These are phyloP conservation scores for Crotophaga sulcirostris DNA, from an alignment of 2,113 vertebrate species.

Conservation along the genomic window DNA sequence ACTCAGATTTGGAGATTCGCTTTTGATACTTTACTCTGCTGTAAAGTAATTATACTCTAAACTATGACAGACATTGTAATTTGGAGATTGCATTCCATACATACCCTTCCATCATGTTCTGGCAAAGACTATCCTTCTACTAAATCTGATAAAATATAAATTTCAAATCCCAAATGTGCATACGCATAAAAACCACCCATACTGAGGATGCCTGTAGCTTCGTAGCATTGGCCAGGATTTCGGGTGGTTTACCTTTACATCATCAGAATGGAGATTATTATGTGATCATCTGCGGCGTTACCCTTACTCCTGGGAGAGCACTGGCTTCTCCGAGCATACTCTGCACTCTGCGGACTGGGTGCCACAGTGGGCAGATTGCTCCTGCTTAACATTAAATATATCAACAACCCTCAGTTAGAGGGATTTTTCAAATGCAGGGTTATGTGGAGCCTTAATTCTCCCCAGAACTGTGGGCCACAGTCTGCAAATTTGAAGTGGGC, in stretches of 20 bases:
- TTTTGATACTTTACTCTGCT: neutral
- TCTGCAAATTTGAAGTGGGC: neutral
- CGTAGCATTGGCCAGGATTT: accelerated
- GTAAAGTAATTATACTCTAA: neutral
- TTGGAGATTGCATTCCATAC: conserved; percentile 18
- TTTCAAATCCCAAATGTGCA: neutral
- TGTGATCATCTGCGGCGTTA: neutral
- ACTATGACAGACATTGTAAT: neutral
- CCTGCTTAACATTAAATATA: neutral
- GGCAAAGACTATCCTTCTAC: neutral
- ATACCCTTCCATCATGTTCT: neutral
- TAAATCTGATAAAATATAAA: neutral
- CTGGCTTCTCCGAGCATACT: accelerated
- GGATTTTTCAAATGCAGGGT: neutral
- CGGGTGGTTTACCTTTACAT: neutral
- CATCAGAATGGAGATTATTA: neutral
- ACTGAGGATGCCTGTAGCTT: neutral
- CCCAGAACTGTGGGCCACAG: neutral
- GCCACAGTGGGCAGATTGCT: neutral
- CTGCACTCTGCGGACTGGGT: neutral
- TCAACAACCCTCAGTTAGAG: neutral
- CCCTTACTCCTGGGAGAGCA: neutral
- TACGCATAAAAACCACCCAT: neutral
- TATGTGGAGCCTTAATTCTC: neutral
- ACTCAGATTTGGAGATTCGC: neutral